phyloP scores from a whole-genome alignment of 92 coral and sea anemone genomes.

The Phymanthus crucifer region DNA sequence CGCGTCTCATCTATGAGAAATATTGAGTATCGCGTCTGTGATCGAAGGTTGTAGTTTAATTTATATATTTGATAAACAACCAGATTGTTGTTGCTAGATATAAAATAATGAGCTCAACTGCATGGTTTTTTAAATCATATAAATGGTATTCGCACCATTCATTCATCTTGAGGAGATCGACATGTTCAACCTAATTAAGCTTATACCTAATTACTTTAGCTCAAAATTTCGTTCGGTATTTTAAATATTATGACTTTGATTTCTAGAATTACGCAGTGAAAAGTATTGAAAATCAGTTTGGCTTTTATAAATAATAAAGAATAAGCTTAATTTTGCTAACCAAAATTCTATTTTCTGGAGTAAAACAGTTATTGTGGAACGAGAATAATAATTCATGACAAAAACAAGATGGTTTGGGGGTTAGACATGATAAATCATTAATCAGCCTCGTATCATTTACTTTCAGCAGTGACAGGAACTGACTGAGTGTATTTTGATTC shows the following conservation, averaged over 20 bases:
- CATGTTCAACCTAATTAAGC: constrained; percentile 4
- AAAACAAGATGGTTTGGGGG: constrained; percentile 5
- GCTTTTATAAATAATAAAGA: background rate
- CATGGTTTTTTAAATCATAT: background rate
- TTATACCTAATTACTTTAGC: background rate
- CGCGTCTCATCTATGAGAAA: too few species aligned
- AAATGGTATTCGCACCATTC: background rate
- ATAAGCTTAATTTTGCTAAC: background rate
- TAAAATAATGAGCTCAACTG: background rate
- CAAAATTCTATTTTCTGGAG: background rate
- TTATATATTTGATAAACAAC: background rate
- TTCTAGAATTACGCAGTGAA: background rate
- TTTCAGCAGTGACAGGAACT: constrained; percentile 1
- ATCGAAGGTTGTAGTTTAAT: too few species aligned
- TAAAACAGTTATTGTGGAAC: background rate
- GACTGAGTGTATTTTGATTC: background rate
- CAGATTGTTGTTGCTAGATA: background rate
- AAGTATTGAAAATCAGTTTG: background rate
- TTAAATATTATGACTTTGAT: background rate
- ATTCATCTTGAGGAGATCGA: background rate
- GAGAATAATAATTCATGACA: background rate
- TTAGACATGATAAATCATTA: background rate
- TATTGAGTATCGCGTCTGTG: too few species aligned
- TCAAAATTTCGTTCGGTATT: background rate
- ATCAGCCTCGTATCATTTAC: background rate